Evolutionary conservation across 2,797 vertebrate genomes (phyloP).

Genomic region (Cheirogaleus major): DNA sequence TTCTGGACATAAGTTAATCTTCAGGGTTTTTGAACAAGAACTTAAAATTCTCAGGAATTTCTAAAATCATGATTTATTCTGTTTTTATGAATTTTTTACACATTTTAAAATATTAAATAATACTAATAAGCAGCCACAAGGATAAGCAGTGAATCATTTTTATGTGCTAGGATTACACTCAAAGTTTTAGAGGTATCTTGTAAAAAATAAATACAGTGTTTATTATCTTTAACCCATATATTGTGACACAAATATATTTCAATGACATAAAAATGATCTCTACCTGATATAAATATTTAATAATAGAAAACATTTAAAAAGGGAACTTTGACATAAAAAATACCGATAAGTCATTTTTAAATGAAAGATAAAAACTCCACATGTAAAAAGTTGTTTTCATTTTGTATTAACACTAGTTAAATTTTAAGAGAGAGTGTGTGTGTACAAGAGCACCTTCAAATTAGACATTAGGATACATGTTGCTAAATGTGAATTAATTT

Average conservation of each 20-base stretch:
- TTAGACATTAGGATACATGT: background rate
- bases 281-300: background rate
- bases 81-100: background rate
- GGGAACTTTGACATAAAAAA: background rate
- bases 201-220: background rate
- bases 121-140: background rate
- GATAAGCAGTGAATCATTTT: background rate
- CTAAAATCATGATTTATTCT: background rate
- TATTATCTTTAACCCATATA: background rate
- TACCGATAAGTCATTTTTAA: background rate
- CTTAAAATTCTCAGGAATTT: background rate
- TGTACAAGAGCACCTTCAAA: background rate
- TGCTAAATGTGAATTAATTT: background rate
- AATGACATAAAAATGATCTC: background rate
- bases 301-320: background rate
- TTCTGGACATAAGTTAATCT: background rate
- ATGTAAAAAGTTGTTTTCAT: background rate
- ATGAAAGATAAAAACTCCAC: background rate
- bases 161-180: background rate
- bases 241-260: constrained; percentile 17
- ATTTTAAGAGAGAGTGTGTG: background rate
- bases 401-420: background rate
- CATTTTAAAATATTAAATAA: background rate
- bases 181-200: background rate
- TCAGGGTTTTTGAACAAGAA: background rate